Percentiles rank a stretch among this genome's conserved stretches.
phyloP scores from a whole-genome alignment of 1,140 invertebrate species.

The Patella vulgata region DNA sequence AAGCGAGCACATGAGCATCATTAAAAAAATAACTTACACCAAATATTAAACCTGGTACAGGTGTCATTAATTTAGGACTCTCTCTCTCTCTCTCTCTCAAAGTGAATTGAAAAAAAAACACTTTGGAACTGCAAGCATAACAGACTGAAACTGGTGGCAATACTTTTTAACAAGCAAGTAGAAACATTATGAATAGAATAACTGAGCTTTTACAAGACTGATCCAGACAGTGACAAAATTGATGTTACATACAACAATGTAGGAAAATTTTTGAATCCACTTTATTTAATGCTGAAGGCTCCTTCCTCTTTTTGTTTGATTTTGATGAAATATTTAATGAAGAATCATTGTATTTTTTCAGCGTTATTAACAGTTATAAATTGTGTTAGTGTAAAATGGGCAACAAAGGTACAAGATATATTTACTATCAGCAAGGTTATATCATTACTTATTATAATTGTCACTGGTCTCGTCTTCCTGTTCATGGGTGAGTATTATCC shows the following conservation, averaged over 20 bases:
- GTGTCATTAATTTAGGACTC: conserved; percentile 86
- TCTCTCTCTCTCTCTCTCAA: conserved; percentile 98
- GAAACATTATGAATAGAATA: too few relatives aligned
- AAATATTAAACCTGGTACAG: conserved; percentile 89
- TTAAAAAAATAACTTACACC: conserved; percentile 76
- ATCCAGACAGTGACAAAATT: too few relatives aligned
- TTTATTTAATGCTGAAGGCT: too few relatives aligned
- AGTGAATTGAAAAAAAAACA: conserved; percentile 82
- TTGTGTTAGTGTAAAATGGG: conserved; percentile 62
- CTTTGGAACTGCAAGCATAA: conserved; percentile 39
- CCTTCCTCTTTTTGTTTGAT: too few relatives aligned
- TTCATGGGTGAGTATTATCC: conserved; percentile 47
- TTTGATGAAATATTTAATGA: too few relatives aligned
- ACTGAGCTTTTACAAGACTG: too few relatives aligned
- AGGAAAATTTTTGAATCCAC: too few relatives aligned
- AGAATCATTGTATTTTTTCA: too few relatives aligned
- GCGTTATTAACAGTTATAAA: conserved; percentile 64
- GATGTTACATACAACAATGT: too few relatives aligned
- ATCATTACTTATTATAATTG: conserved; percentile 65
- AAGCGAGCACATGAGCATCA: background rate
- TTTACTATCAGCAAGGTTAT: conserved; percentile 65
- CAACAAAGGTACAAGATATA: conserved; percentile 61
- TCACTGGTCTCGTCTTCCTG: conserved; percentile 60
- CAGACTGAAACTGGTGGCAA: background rate
- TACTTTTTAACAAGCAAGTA: too few relatives aligned